Base-by-base conservation (phyloP, 2,797 vertebrate species). In the Triplophysa yarkandensis region DNA sequence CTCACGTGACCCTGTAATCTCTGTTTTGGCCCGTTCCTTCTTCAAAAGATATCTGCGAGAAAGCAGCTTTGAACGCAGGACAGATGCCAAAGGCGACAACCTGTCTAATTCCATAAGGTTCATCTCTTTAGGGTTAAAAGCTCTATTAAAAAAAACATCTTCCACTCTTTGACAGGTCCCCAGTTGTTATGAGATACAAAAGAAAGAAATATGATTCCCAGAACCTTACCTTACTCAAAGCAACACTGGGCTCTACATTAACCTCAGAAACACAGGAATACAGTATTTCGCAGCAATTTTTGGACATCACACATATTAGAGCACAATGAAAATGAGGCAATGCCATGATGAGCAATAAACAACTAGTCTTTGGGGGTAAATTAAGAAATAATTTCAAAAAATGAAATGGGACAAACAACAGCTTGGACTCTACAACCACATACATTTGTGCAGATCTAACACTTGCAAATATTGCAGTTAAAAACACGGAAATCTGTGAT, bases 71-170 rank as follows among this genome's bases (percentile, higher is more conserved):
- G 76, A 83, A 81, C 79, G 77, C 68, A 54, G 54, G 68, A 62
- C 77, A 76, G 66, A 77, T 87, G 80, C 81, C 80, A 28, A 71
- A 74, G 77, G 81, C 83, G 50, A 86, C 77, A 85, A 68, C 77
- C 46, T 72, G 61, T 64, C 44, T 41, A 84, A 89, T 82, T 83
- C 76, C 82, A 83, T 32, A 74, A 74, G 55, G 28, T 54, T 67
- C 3, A 68, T 76, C 76, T 78, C 74, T 36, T 17, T 74, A 80
- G 84, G 87, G 68, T 87, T 88, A 90, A 88, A 88, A 86, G 81
- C 27, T 39, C 75, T 71, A 72, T 79, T 80, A 55, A 61, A 80
- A 39, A 36, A 11, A 78, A 83, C 76, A 79, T 23, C 68, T 80
- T 79, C 13, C 6, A 70, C 14, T n/a, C 52, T 87, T 86, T 71